Evolutionary conservation across 1,140 invertebrate genomes (phyloP).

Genomic region (Zaprionus kolodkinae): DNA sequence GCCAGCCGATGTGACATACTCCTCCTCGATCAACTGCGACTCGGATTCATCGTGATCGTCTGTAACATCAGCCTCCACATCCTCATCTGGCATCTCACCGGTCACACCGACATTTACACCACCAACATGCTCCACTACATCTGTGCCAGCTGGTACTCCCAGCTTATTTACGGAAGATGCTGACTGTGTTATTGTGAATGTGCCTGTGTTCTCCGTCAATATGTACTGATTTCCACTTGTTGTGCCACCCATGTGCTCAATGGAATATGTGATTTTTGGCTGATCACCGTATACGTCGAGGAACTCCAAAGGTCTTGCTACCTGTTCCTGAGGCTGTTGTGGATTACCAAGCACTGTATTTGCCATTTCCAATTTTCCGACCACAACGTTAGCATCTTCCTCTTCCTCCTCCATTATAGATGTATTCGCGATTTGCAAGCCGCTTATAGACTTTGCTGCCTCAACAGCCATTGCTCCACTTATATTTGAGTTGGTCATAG

Average conservation of each 20-base stretch:
- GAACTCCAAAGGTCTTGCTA: constrained; percentile 64
- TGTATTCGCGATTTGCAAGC: constrained; percentile 66
- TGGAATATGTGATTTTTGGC: constrained; percentile 80
- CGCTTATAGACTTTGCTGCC: constrained; percentile 62
- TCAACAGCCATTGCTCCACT: constrained; percentile 48
- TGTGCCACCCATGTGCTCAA: constrained; percentile 74
- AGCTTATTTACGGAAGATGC: constrained; percentile 50
- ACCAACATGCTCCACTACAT: constrained; percentile 41
- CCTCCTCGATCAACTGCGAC: constrained; percentile 70
- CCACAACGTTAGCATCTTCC: constrained; percentile 20
- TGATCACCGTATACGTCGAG: constrained; percentile 72
- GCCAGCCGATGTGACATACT: constrained; percentile 53
- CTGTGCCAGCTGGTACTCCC: background rate
- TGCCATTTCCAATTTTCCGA: constrained; percentile 35
- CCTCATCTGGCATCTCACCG: constrained; percentile 56
- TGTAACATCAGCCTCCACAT: constrained; percentile 47
- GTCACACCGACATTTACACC: constrained; percentile 12
- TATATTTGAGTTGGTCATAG: constrained; percentile 34
- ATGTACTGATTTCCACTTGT: constrained; percentile 71
- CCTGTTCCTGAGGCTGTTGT: constrained; percentile 44
- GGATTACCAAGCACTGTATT: constrained; percentile 39
- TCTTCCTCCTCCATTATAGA: constrained; percentile 70
- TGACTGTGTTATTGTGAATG: constrained; percentile 73
- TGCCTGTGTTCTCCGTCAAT: constrained; percentile 74
- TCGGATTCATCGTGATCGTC: constrained; percentile 65